These are phyloP conservation scores for Neosilurus hyrtlii DNA, from an alignment of 2,797 vertebrate species.

Conservation along the genomic window DNA sequence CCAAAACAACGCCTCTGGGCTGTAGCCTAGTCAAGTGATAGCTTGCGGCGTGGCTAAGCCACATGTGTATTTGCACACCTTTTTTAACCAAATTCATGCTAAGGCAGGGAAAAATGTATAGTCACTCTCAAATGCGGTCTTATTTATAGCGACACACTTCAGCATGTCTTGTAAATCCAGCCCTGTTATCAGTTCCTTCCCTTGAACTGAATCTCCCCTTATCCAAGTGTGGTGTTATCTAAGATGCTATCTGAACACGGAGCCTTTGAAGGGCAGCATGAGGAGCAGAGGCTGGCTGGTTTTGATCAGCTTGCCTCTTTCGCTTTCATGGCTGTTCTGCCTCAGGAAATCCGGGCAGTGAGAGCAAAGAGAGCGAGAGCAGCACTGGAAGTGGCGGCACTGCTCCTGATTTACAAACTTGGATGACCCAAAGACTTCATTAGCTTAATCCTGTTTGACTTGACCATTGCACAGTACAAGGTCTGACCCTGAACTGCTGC, in stretches of 20 bases:
- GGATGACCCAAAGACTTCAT: constrained; percentile 45
- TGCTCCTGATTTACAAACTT: constrained; percentile 43
- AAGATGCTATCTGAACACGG: constrained; percentile 39
- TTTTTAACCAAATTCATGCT: constrained; percentile 45
- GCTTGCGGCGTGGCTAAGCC: constrained; percentile 21
- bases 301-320: constrained; percentile 47
- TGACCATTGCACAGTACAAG: constrained; percentile 26
- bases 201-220: constrained; percentile 49
- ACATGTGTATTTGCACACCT: constrained; percentile 38
- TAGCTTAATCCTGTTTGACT: constrained; percentile 44
- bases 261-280: constrained; percentile 48
- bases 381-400: constrained; percentile 10
- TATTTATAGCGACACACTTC: constrained; percentile 48
- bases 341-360: constrained; percentile 22
- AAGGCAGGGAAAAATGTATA: constrained; percentile 15
- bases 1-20: constrained; percentile 57
- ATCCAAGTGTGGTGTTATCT: constrained; percentile 47
- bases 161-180: constrained; percentile 38
- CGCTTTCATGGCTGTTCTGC: constrained; percentile 28
- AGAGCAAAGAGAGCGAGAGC: constrained; percentile 16
- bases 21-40: constrained; percentile 48
- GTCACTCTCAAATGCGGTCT: constrained; percentile 20
- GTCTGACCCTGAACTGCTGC: constrained; percentile 21
- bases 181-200: constrained; percentile 46
- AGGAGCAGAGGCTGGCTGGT: constrained; percentile 40